Base-by-base conservation (phyloP, 2,888 invertebrate species). In the Sesia apiformis region DNA sequence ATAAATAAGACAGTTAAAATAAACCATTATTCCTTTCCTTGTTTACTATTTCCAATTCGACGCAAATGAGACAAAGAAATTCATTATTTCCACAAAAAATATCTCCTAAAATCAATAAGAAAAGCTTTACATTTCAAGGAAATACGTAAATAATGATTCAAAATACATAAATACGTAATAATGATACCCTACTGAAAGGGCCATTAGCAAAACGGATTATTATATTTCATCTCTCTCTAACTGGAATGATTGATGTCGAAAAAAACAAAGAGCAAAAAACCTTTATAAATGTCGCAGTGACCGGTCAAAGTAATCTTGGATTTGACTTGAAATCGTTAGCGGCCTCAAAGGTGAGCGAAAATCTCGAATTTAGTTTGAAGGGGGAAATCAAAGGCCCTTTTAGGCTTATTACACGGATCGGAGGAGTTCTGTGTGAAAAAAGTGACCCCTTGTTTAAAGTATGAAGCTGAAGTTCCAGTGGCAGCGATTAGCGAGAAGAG, bases 361-460 rank as follows among this genome's bases (percentile, higher is more conserved):
- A 46, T 46, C 46, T 46, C n/a, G 23, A 4, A 23, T 23, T 23
- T 23, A 8, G 46, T 23, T 4, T 46, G 46, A 46, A 8, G 46
- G 46, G 46, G 46, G n/a, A 7, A 46, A 46, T 46, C 46, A 46
- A 46, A 46, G 46, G 23, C n/a, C 46, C 46, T 63, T 60, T 62
- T 64, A 64, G 68, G 63, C 63, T 61, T 67, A 63, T 65, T 61
- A 60, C 59, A 67, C 64, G 74, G 78, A 81, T 81, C 83, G 80
- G 74, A 67, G 64, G 74, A 67, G 64, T 38, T 39, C 50, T 50
- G 39, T 50, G 38, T 50, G 50, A 38, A 5, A 50, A 50, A 50
- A 7, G 38, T 38, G n/a, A 23, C 23, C 46, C 46, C n/a, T 46
- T 46, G 46, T 46, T 46, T 23, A 23, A 23, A 23, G 2, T 23